A percentile compares a stretch with the other conserved stretches of the same genome.
phyloP scores from a whole-genome alignment of 1,140 invertebrate species.

The Drosophila bifasciata region DNA sequence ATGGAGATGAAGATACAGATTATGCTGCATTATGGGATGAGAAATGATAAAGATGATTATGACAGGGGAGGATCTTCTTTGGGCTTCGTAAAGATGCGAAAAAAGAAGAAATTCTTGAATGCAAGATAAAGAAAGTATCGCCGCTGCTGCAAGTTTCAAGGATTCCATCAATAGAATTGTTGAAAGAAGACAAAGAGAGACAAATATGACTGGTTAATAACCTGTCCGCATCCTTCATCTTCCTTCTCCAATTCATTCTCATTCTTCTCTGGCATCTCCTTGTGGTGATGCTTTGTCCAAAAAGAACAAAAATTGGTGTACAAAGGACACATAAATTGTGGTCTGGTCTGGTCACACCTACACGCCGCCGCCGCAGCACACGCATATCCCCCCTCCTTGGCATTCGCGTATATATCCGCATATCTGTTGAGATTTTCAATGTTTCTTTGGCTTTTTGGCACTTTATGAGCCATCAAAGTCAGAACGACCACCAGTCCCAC shows the following conservation, averaged over 20 bases:
- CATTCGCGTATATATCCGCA: slow-evolving; percentile 18
- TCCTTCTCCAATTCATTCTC: neutral
- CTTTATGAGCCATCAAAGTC: slow-evolving; percentile 43
- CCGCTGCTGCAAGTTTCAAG: too few relatives aligned
- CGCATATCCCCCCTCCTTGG: too few relatives aligned
- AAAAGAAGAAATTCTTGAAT: too few relatives aligned
- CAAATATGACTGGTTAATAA: slow-evolving; percentile 55
- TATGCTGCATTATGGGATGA: neutral
- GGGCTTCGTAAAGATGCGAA: too few relatives aligned
- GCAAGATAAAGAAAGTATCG: too few relatives aligned
- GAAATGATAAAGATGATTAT: slow-evolving; percentile 1
- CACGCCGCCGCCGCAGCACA: slow-evolving; percentile 15
- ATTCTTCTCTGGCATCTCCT: neutral
- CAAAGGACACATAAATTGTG: slow-evolving; percentile 59
- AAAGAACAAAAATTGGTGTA: slow-evolving; percentile 14
- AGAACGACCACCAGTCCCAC: too few relatives aligned
- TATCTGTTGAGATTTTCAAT: slow-evolving; percentile 2
- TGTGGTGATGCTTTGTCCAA: slow-evolving; percentile 6
- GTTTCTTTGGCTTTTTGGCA: slow-evolving; percentile 46
- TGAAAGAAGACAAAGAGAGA: slow-evolving; percentile 15
- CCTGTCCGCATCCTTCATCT: slow-evolving; percentile 35
- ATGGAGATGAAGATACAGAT: slow-evolving; percentile 11
- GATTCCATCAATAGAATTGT: neutral
- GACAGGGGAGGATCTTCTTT: too few relatives aligned
- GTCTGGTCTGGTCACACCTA: slow-evolving; percentile 15